A percentile compares a stretch with the other conserved stretches of the same genome.
These are phyloP conservation scores for Bimastos eiseni DNA, from an alignment of 2,888 invertebrate species.

Conservation along the genomic window DNA sequence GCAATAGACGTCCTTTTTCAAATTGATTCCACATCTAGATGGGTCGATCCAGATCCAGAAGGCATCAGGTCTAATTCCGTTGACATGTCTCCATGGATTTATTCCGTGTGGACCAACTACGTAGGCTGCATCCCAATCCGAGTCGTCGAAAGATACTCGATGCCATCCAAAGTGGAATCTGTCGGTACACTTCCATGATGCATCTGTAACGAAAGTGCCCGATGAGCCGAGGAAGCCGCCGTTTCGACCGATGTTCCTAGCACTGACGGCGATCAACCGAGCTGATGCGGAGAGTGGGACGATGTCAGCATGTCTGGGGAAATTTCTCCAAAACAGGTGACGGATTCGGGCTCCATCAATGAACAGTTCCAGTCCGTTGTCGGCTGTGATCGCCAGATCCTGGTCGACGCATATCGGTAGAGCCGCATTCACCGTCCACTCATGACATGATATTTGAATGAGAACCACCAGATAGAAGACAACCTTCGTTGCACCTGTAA, in stretches of 20 bases:
- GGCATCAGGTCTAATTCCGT: not conserved
- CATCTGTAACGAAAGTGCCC: not conserved
- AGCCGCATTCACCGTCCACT: not conserved
- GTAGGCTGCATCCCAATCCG: not conserved
- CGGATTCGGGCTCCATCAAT: not conserved
- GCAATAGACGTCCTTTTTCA: not conserved
- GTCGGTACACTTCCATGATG: not conserved
- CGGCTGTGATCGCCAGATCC: not conserved
- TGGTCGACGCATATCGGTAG: not conserved
- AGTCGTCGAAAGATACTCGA: not conserved
- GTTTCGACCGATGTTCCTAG: not conserved
- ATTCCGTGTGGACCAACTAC: not conserved
- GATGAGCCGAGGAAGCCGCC: constrained; percentile 16
- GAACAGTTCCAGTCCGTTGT: not conserved
- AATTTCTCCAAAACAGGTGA: not conserved
- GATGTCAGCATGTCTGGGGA: not conserved
- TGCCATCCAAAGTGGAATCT: not conserved
- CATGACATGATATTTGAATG: not conserved
- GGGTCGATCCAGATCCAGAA: not conserved
- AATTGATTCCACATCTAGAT: not conserved
- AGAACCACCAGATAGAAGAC: not conserved
- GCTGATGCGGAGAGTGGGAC: not conserved
- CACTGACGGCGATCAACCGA: not conserved
- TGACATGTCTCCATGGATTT: not conserved
- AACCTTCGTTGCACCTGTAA: not conserved